These are phyloP conservation scores for Pachyrhynchus sulphureomaculatus DNA, from an alignment of 1,140 invertebrate species.

Conservation along the genomic window DNA sequence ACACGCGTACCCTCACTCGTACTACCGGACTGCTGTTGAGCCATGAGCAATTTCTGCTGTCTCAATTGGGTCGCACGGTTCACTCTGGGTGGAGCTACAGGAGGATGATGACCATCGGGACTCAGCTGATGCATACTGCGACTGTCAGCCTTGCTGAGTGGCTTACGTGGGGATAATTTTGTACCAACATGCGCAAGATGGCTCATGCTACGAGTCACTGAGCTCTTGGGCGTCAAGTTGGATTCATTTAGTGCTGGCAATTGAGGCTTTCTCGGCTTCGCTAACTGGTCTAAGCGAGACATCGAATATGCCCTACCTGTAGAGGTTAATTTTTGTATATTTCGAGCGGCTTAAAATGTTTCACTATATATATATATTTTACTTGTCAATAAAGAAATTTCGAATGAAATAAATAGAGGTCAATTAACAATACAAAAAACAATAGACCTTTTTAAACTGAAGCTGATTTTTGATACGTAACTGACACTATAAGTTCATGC, in stretches of 20 bases:
- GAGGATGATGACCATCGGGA: slow-evolving; percentile 42
- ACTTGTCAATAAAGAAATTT: too few species aligned
- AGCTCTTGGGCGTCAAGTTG: slow-evolving; percentile 42
- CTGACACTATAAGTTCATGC: too few species aligned
- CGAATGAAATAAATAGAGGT: too few species aligned
- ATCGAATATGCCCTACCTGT: slow-evolving; percentile 83
- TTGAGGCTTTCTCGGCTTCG: slow-evolving; percentile 66
- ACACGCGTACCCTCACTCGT: slow-evolving; percentile 44
- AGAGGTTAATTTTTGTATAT: background rate
- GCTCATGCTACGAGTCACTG: slow-evolving; percentile 67
- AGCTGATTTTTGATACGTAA: too few species aligned
- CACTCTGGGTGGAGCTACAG: slow-evolving; percentile 44
- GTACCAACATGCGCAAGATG: slow-evolving; percentile 57
- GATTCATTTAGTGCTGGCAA: slow-evolving; percentile 57
- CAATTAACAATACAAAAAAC: too few species aligned
- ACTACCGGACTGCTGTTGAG: slow-evolving; percentile 35
- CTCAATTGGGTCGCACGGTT: slow-evolving; percentile 48
- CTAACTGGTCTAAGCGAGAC: slow-evolving; percentile 84
- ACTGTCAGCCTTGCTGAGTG: slow-evolving; percentile 46
- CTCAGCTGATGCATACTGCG: slow-evolving; percentile 70
- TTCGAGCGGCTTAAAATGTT: background rate
- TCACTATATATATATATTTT: background rate
- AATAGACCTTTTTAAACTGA: too few species aligned
- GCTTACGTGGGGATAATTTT: slow-evolving; percentile 39
- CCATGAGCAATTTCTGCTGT: slow-evolving; percentile 43